Evolutionary conservation across 2,113 vertebrate genomes (phyloP), one percentile per base, ranked within the genome.

Genomic region (Pungitius pungitius): DNA sequence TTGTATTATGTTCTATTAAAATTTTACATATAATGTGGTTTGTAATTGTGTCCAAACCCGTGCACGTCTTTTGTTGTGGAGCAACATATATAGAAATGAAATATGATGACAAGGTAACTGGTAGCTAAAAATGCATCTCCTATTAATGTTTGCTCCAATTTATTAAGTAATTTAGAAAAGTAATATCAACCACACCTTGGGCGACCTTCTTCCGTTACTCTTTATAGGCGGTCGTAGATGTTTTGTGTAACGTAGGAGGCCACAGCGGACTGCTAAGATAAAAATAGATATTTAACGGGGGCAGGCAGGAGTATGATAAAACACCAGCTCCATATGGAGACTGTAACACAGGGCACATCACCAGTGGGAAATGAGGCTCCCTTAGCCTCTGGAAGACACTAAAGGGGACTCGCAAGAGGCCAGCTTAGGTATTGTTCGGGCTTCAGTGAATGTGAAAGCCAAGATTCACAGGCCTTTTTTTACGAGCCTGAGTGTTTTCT

Each of bases 271-370:
- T 65, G 67, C 80, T 67, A 75, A 15, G 71, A 74, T 87, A 90
- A 85, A 90, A 92, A 90, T 87, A 89, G 84, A 90, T 85, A 83
- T 90, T 87, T 89, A 90, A 90, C 85, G 78, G 87, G 80, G 79
- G 71, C 84, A 84, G 75, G 76, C 70, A 76, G 64, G 81, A 89
- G 83, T 77, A 88, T 87, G 89, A 92, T 91, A 86, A 92, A 91
- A 91, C 71, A 76, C 79, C 69, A 84, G 76, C 62, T 89, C 85
- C 82, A 85, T 83, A 87, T 80, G 80, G 79, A 85, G 77, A 42
- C 67, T 80, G 42, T 68, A 89, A 86, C 84, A 77, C 78, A 75
- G 75, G 79, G 47, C 54, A 18, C 63, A 81, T 87, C 35, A 67
- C 78, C 69, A 67, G 27, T 81, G 85, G 90, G 86, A 80, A 88